Conservation (phyloP, 2,797 vertebrate species). For the Danio kyathit region DNA sequence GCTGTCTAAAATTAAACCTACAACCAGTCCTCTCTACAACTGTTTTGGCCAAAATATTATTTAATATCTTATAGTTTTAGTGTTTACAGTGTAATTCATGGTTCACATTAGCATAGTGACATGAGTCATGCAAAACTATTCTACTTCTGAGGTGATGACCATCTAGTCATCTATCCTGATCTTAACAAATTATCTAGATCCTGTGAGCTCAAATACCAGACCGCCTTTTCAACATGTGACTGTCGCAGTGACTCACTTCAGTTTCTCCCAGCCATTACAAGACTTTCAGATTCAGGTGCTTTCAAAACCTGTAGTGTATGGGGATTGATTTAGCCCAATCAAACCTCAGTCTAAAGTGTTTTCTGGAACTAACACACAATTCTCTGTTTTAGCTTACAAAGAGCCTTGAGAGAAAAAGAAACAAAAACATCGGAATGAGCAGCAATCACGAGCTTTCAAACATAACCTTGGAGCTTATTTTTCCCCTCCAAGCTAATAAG, state of each 20-base stretch:
- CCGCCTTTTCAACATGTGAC: neutral
- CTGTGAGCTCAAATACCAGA: conserved; percentile 18
- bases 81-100: neutral
- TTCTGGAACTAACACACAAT: neutral
- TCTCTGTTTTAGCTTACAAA: conserved; percentile 1
- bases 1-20: conserved; percentile 1
- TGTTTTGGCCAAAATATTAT: neutral
- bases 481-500: neutral
- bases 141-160: neutral
- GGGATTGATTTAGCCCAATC: conserved; percentile 12
- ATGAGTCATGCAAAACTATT: conserved; percentile 9
- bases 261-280: conserved; percentile 15
- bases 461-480: neutral
- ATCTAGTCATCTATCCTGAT: neutral
- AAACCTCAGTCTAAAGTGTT: conserved; percentile 8
- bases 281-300: conserved; percentile 11
- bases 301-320: neutral
- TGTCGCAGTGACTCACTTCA: neutral
- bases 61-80: neutral
- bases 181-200: neutral
- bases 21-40: neutral
- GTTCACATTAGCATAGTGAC: neutral
- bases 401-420: neutral
- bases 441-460: neutral
- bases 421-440: neutral